phyloP scores from a whole-genome alignment of 1,140 invertebrate species.

The Diorhabda elongata region DNA sequence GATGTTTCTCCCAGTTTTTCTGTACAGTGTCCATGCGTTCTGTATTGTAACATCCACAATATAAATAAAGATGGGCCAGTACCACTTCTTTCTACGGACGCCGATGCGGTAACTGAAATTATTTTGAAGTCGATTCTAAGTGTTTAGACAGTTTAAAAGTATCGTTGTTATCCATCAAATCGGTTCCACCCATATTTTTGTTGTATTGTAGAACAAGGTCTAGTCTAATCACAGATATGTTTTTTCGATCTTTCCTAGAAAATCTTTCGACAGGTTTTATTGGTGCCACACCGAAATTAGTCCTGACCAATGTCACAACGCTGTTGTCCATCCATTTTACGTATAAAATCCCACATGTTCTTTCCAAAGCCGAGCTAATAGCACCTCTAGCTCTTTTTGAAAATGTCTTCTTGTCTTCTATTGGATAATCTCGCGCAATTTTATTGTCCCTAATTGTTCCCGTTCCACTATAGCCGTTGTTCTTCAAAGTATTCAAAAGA shows the following conservation, averaged over 20 bases:
- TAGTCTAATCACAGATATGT: slow-evolving; percentile 15
- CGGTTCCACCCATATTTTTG: slow-evolving; percentile 18
- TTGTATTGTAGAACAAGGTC: slow-evolving; percentile 13
- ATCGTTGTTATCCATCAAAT: slow-evolving; percentile 17
- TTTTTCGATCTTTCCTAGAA: slow-evolving; percentile 22
- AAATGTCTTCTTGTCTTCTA: slow-evolving; percentile 19
- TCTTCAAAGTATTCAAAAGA: not conserved
- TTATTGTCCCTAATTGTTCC: slow-evolving; percentile 28
- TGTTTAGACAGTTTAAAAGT: not conserved
- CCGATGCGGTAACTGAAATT: slow-evolving; percentile 18
- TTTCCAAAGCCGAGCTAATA: slow-evolving; percentile 11
- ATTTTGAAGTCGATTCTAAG: not conserved
- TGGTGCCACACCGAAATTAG: slow-evolving; percentile 25
- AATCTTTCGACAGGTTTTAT: slow-evolving; percentile 28
- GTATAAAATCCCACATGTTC: slow-evolving; percentile 22
- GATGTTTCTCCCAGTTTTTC: slow-evolving; percentile 26
- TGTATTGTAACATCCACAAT: slow-evolving; percentile 36
- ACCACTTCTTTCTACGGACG: slow-evolving; percentile 13
- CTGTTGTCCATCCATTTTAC: slow-evolving; percentile 27
- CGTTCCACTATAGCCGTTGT: slow-evolving; percentile 10
- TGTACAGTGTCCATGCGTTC: slow-evolving; percentile 41
- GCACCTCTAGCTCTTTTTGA: slow-evolving; percentile 21
- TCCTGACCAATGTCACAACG: slow-evolving; percentile 31
- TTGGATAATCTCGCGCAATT: slow-evolving; percentile 18
- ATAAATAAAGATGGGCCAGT: slow-evolving; percentile 13